Percentiles rank a stretch among this genome's conserved stretches.
phyloP scores from a whole-genome alignment of 1,140 invertebrate species.

The Drosophila parabipectinata region DNA sequence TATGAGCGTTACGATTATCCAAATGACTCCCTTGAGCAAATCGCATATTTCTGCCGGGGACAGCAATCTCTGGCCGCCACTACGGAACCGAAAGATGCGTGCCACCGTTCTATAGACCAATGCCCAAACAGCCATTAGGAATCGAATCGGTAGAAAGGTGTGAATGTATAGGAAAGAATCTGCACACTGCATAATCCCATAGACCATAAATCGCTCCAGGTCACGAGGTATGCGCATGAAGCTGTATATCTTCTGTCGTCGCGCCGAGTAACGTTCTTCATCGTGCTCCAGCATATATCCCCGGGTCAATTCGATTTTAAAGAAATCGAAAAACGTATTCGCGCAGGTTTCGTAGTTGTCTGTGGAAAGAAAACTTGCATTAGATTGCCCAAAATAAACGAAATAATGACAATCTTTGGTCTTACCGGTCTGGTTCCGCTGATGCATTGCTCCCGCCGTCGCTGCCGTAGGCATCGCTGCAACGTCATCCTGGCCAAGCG shows the following conservation, averaged over 20 bases:
- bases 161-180: conserved; percentile 99
- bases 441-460: conserved; percentile 10
- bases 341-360: conserved; percentile 21
- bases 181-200: conserved; percentile 98
- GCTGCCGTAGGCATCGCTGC: conserved; percentile 28
- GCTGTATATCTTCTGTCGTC: conserved; percentile 97
- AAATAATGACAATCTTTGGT: too few species aligned
- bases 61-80: conserved; percentile 85
- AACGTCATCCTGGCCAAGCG: conserved; percentile 66
- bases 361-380: neutral
- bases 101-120: conserved; percentile 89
- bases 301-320: conserved; percentile 94
- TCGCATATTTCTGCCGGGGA: conserved; percentile 98
- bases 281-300: conserved; percentile 97
- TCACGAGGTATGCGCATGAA: conserved; percentile 98
- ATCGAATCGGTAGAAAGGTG: conserved; percentile 97
- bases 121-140: conserved; percentile 93
- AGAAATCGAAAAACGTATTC: conserved; percentile 86
- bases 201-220: conserved; percentile 96
- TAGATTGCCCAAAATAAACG: too few species aligned
- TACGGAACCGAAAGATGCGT: conserved; percentile 89
- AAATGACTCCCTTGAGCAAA: conserved; percentile 95
- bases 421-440: conserved; percentile 43
- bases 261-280: conserved; percentile 95
- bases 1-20: conserved; percentile 92